Base-by-base conservation (phyloP, 2,797 vertebrate species). In the Gobio occitaniae region DNA sequence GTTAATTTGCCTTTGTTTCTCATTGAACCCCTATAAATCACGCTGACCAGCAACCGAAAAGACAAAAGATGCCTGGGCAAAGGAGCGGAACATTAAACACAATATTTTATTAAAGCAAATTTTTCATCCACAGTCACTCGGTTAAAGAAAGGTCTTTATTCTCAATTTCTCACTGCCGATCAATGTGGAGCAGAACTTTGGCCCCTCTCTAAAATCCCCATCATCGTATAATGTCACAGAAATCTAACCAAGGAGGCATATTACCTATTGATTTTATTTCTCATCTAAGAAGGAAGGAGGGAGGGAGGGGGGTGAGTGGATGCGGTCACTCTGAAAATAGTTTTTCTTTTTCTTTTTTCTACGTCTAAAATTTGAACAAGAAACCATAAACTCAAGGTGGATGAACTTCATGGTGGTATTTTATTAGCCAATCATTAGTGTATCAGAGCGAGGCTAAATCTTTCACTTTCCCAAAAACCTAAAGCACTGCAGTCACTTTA, bases 251-350 rank as follows among this genome's bases (percentile, higher is more conserved):
- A 83, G 86, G 61, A 78, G 82, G 82, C 74, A 88, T 88, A 90
- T 89, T 89, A 87, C 80, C 78, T 90, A 88, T 89, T 89, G 86
- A 91, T 90, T 89, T 87, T 75, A 80, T 63, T 86, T 84, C 86
- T 78, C 77, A 74, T 81, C 75, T 56, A 79, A 68, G 54, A 63
- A 68, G 21, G 56, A 3, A 12, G 8, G 54, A 9, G 16, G 13
- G 12, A 13, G 36, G 48, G 16, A 1, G 10, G 16, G 16, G 50
- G 6, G 36, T 36, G 3, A 4, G 36, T 3, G 36, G 36, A 36
- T 3, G 36, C 3, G 36, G 4, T 44, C 41, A 44, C 41, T 44
- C 8, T 44, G 41, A 44, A 10, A 44, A 44, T 44, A 44, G 41
- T 38, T 38, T 6, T 38, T 38, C 6, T 44, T 9, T 8, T 32